phyloP scores from a whole-genome alignment of 2,113 vertebrate species.

The Casuarius casuarius region DNA sequence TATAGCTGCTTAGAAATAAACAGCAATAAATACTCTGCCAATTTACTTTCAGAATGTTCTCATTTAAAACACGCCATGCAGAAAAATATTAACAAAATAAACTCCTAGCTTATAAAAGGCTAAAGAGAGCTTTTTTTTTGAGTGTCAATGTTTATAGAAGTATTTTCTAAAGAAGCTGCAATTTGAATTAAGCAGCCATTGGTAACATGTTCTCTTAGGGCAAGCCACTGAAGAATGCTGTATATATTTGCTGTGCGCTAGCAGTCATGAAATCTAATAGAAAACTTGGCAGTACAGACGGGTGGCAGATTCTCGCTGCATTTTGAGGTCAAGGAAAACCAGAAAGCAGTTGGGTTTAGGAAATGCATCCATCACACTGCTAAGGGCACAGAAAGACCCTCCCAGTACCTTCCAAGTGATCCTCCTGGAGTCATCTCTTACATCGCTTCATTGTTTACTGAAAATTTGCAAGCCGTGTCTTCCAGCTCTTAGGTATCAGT shows the following conservation, averaged over 20 bases:
- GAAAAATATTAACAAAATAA: slow-evolving; percentile 75
- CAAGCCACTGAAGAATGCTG: background rate
- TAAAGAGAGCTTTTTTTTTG: slow-evolving; percentile 10
- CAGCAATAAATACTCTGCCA: slow-evolving; percentile 61
- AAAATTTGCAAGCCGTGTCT: background rate
- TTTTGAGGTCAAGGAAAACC: background rate
- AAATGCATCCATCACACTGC: background rate
- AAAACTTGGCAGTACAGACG: rapidly evolving
- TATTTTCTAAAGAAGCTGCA: slow-evolving; percentile 46
- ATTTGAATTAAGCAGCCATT: slow-evolving; percentile 15
- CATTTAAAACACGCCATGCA: slow-evolving; percentile 61
- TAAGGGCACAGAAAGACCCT: background rate
- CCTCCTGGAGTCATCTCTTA: background rate
- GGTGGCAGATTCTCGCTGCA: background rate
- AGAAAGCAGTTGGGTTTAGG: background rate
- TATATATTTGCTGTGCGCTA: background rate
- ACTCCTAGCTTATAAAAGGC: slow-evolving; percentile 45
- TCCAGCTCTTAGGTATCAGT: background rate
- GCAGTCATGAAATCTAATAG: too few species aligned
- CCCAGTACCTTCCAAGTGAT: background rate
- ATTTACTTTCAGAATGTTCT: slow-evolving; percentile 68
- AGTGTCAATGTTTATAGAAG: background rate
- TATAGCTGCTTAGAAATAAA: slow-evolving; percentile 58
- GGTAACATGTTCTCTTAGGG: background rate
- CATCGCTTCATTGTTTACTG: background rate